Evolutionary conservation across 1,140 invertebrate species (phyloP).

Genomic region (Harlomillsia oculata): DNA sequence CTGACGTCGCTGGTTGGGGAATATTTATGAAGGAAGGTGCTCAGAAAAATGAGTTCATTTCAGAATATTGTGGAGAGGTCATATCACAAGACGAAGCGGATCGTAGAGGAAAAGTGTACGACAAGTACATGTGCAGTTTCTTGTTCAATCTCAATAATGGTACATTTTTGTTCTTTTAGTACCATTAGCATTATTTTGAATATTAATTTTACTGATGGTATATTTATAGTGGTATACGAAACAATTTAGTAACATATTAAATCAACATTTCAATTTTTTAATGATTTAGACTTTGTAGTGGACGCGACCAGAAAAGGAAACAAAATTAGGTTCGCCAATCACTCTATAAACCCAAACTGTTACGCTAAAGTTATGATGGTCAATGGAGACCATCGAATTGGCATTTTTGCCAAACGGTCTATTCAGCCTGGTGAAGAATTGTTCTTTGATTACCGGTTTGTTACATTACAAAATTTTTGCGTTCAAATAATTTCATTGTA

Average conservation of each 20-base stretch:
- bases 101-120: slow-evolving; percentile 95
- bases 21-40: slow-evolving; percentile 92
- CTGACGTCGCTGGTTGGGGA: slow-evolving; percentile 98
- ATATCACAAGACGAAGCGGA: slow-evolving; percentile 98
- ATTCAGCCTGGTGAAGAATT: slow-evolving; percentile 95
- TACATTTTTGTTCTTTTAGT: slow-evolving; percentile 38
- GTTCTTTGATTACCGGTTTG: slow-evolving; percentile 91
- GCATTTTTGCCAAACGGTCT: slow-evolving; percentile 94
- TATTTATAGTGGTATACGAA: not conserved
- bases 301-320: slow-evolving; percentile 98
- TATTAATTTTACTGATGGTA: too few relatives aligned
- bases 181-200: not conserved
- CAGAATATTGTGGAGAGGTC: slow-evolving; percentile 98
- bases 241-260: not conserved
- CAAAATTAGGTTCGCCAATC: slow-evolving; percentile 98
- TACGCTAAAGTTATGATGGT: slow-evolving; percentile 99
- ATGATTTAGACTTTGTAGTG: slow-evolving; percentile 76
- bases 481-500: too few relatives aligned
- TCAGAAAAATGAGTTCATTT: slow-evolving; percentile 97
- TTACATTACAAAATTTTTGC: too few relatives aligned
- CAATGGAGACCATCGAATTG: slow-evolving; percentile 97
- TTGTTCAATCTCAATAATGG: slow-evolving; percentile 97
- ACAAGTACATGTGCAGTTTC: slow-evolving; percentile 99
- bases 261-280: not conserved
- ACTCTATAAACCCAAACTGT: slow-evolving; percentile 98